Evolutionary conservation across 2,888 invertebrate species (phyloP).

Genomic region (Caenorhabditis imperialis): DNA sequence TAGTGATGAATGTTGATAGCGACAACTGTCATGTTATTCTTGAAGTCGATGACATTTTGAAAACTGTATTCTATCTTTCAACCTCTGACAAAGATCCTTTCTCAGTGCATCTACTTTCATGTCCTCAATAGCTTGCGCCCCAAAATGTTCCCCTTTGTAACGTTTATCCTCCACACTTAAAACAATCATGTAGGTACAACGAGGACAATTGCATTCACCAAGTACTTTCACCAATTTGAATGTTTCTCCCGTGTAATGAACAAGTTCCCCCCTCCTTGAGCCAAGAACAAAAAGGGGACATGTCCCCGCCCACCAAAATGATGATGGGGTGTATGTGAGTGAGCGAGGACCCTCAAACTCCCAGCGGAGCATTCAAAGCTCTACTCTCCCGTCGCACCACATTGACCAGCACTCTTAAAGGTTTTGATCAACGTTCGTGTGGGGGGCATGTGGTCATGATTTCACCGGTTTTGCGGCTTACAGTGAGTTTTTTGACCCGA

Average conservation of each 20-base stretch:
- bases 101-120: background rate
- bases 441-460: conserved; percentile 42
- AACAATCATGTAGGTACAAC: conserved; percentile 40
- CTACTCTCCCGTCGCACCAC: conserved; percentile 29
- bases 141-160: too few relatives aligned
- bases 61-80: too few relatives aligned
- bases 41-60: too few relatives aligned
- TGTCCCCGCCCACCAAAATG: conserved; percentile 43
- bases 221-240: conserved; percentile 27
- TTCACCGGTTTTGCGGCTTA: conserved; percentile 44
- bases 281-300: conserved; percentile 23
- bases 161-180: too few relatives aligned
- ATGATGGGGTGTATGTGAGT: conserved; percentile 25
- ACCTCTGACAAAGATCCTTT: too few relatives aligned
- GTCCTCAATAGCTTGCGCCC: too few relatives aligned
- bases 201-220: conserved; percentile 20
- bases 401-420: conserved; percentile 33
- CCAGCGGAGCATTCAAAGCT: conserved; percentile 32
- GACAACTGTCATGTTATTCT: too few relatives aligned
- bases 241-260: conserved; percentile 23
- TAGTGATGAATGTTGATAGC: too few relatives aligned
- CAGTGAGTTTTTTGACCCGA: conserved; percentile 27
- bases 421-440: conserved; percentile 17
- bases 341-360: conserved; percentile 23
- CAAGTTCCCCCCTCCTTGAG: conserved; percentile 29